Conservation (phyloP, 1,140 invertebrate species). For the Matsumurasca onukii region DNA sequence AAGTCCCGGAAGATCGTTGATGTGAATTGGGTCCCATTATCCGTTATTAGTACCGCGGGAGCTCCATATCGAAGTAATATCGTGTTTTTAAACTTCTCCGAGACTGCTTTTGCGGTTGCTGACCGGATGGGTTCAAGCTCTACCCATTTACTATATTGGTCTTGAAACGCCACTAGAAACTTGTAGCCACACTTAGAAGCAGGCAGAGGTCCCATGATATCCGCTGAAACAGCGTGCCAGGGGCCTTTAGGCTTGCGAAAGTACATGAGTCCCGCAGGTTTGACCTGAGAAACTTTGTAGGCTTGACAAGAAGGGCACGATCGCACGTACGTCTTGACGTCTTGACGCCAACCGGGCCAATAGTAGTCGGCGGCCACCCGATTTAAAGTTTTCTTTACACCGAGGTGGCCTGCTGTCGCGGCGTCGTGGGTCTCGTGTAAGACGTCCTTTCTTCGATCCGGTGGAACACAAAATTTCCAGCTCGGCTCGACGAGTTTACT, state of each 20-base stretch:
- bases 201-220: not conserved
- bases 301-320: not conserved
- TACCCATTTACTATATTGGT: not conserved
- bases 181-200: not conserved
- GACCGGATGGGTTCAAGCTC: not conserved
- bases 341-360: not conserved
- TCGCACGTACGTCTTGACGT: not conserved
- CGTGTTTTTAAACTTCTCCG: not conserved
- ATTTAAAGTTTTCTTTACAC: not conserved
- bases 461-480: not conserved
- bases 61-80: not conserved
- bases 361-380: not conserved
- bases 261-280: not conserved
- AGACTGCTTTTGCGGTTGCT: not conserved
- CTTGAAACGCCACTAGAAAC: not conserved
- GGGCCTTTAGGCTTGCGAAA: not conserved
- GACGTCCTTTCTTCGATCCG: not conserved
- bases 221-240: not conserved
- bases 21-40: not conserved
- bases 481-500: not conserved
- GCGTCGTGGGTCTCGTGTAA: not conserved
- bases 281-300: not conserved
- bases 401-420: not conserved
- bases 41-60: not conserved
- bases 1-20: not conserved